Evolutionary conservation across 2,113 vertebrate genomes (phyloP).

Genomic region (Nannospalax galili): DNA sequence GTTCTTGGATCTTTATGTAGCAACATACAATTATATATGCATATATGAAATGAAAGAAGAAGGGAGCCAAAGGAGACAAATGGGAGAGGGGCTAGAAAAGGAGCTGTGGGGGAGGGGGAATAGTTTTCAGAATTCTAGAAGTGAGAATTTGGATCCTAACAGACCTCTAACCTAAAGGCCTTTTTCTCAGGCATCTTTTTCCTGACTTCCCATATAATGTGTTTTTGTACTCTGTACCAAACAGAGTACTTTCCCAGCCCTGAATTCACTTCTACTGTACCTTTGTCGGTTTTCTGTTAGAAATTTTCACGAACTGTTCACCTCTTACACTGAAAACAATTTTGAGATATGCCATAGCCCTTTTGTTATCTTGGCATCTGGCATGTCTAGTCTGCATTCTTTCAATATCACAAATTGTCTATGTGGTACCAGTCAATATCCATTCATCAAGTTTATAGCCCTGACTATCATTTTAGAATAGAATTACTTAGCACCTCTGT

Average conservation of each 20-base stretch:
- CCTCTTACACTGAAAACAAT: neutral
- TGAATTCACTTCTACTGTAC: conserved; percentile 18
- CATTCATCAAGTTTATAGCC: neutral
- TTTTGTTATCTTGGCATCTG: conserved; percentile 14
- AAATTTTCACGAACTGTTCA: conserved; percentile 47
- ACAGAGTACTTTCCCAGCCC: neutral
- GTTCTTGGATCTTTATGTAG: neutral
- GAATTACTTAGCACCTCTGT: neutral
- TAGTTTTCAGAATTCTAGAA: conserved; percentile 19
- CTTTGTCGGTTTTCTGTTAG: conserved; percentile 29
- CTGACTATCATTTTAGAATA: conserved; percentile 12
- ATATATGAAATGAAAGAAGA: neutral
- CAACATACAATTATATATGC: neutral
- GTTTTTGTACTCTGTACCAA: neutral
- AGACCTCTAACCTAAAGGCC: neutral
- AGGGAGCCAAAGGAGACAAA: neutral
- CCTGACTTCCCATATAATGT: neutral
- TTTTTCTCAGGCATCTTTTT: neutral
- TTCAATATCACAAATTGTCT: neutral
- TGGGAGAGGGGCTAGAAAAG: neutral
- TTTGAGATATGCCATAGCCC: neutral
- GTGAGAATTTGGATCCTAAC: neutral
- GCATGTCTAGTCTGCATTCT: neutral
- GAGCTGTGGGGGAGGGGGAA: neutral
- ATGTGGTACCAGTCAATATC: neutral